Base-by-base conservation (phyloP, 2,888 invertebrate genomes). In the Ephialtes manifestator region DNA sequence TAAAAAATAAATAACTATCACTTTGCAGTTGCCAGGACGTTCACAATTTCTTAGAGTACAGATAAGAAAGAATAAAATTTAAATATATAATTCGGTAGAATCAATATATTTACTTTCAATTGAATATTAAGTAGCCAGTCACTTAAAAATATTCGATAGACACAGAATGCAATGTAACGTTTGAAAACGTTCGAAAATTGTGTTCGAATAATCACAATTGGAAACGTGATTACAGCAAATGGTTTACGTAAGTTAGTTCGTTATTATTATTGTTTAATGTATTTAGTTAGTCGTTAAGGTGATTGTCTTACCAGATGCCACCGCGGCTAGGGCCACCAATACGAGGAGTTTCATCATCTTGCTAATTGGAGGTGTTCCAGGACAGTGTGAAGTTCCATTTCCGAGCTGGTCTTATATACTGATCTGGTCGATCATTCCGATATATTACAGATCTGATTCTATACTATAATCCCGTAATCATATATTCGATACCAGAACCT, bases 261-360 rank as follows among this genome's bases (percentile, higher is more conserved):
- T 20, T 24, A 2, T 20, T 43, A 18, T 39, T 48, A 48, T 15
- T 15, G 51, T 10, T 68, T 8, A 4, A 13, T 1, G 55, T 55
- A 18, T 55, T 24, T 3, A 24, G 20, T 20, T 55, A 55, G 24
- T 31, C 13, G 31, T 0, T 1, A 11, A 24, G 24, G 60, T 13
- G 15, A 35, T 60, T 35, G 7, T 68, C 74, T 78, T 68, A 83
- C 83, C 83, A n/a, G 74, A 78, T 74, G 74, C 83, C 28, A 83
- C 20, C 28, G 78, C 31, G 43, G 53, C 78, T 20, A 80, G 75
- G 39, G 67, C 77, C 35, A 78, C 31, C 11, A 87, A 71, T 51
- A 67, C 55, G 31, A 79, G 35, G 13, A 85, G 24, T 58, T 81
- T 83, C 39, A 76, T 77, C 87, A 87, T 87, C 48, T 86, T 87